Conservation (phyloP, 2,113 vertebrate genomes). For the Sialia sialis region DNA sequence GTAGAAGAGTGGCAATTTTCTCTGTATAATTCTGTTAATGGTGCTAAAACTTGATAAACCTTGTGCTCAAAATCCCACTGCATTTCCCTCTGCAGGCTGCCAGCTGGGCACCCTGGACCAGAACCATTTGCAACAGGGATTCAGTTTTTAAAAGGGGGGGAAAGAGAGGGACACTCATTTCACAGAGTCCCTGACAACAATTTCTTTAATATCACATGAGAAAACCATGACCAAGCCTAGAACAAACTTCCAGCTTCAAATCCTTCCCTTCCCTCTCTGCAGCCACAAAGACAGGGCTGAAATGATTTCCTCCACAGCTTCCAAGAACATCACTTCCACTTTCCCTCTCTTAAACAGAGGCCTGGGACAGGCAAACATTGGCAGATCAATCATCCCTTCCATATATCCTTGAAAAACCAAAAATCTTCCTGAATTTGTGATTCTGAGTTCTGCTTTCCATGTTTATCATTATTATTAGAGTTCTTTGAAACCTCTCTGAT, state of each 20-base stretch:
- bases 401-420: background rate
- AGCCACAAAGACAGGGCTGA: background rate
- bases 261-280: background rate
- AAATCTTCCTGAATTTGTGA: background rate
- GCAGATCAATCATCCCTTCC: background rate
- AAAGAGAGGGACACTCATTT: background rate
- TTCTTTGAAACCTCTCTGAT: background rate
- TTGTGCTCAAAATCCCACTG: background rate
- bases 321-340: background rate
- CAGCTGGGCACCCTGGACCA: background rate
- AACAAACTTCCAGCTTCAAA: background rate
- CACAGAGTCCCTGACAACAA: background rate
- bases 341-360: background rate
- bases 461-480: background rate
- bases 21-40: background rate
- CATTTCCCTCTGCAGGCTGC: background rate
- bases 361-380: background rate
- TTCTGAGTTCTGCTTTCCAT: background rate
- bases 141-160: fast-evolving
- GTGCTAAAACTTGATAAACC: background rate
- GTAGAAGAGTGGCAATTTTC: background rate
- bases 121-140: background rate
- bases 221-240: background rate
- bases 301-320: background rate
- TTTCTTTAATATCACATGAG: background rate